Conservation (phyloP, 2,888 invertebrate species). For the Rhagium mordax region DNA sequence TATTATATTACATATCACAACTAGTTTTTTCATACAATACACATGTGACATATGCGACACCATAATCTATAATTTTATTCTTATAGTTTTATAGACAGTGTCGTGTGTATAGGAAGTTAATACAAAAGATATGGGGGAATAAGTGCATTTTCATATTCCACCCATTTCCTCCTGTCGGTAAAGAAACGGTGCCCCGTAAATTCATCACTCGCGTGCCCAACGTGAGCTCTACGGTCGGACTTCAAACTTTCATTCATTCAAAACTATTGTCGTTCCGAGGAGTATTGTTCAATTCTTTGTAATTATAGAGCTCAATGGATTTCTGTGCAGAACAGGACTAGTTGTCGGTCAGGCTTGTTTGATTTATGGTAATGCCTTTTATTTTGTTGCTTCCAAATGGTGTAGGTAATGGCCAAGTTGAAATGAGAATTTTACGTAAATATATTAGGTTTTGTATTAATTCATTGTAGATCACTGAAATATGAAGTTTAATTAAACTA, state of each 20-base stretch:
- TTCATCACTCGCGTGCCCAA: slow-evolving; percentile 49
- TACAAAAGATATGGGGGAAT: slow-evolving; percentile 51
- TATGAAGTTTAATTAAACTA: too few species aligned
- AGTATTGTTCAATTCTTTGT: slow-evolving; percentile 23
- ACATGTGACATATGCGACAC: slow-evolving; percentile 22
- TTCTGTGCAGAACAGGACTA: slow-evolving; percentile 18
- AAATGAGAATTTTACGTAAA: too few species aligned
- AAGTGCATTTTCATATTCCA: slow-evolving; percentile 55
- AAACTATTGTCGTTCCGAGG: slow-evolving; percentile 16
- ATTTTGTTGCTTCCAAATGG: background rate
- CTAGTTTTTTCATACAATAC: slow-evolving; percentile 2
- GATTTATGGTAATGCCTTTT: slow-evolving; percentile 33
- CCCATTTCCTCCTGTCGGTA: slow-evolving; percentile 54
- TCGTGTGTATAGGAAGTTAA: slow-evolving; percentile 51
- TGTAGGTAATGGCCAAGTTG: background rate
- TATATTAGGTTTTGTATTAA: too few species aligned
- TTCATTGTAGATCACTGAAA: too few species aligned
- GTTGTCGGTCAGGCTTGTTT: slow-evolving; percentile 16
- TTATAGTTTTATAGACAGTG: slow-evolving; percentile 18
- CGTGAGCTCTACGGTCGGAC: slow-evolving; percentile 14
- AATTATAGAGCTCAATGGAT: slow-evolving; percentile 35
- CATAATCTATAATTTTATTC: slow-evolving; percentile 18
- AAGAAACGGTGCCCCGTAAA: slow-evolving; percentile 39
- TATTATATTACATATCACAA: background rate
- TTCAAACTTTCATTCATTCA: slow-evolving; percentile 28